Evolutionary conservation across 2,797 vertebrate species (phyloP).

Genomic region (Hippoglossus hippoglossus): DNA sequence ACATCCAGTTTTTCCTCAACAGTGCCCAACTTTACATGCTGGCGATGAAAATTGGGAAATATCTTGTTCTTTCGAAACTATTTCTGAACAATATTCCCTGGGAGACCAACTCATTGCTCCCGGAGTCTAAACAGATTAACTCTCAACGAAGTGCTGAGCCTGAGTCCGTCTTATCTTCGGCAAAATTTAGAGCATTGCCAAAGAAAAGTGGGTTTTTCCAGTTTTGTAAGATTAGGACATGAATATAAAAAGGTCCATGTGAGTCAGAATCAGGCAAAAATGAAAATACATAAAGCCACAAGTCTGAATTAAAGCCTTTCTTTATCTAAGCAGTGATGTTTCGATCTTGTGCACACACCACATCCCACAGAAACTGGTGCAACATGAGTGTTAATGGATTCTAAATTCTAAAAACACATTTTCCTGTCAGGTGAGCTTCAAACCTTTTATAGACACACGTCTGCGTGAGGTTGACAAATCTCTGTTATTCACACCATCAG

Average conservation of each 20-base stretch:
- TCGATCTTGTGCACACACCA: too few relatives aligned
- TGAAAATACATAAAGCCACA: neutral
- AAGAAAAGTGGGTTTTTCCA: conserved; percentile 11
- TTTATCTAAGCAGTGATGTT: neutral
- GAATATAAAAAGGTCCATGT: neutral
- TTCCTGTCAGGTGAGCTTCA: too few relatives aligned
- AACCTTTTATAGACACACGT: neutral
- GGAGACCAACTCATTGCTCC: conserved; percentile 21
- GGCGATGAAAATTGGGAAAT: conserved; percentile 23
- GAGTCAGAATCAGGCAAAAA: neutral
- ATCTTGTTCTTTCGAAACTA: conserved; percentile 26
- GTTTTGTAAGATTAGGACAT: conserved; percentile 19
- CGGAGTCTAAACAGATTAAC: conserved; percentile 21
- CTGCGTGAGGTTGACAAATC: conserved; percentile 17
- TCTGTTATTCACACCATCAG: conserved; percentile 33
- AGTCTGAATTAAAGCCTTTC: neutral
- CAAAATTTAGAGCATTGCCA: conserved; percentile 14
- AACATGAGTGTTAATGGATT: neutral
- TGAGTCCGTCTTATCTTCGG: neutral
- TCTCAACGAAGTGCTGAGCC: conserved; percentile 18
- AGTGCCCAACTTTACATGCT: conserved; percentile 3
- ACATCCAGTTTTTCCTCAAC: neutral
- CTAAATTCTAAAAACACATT: too few relatives aligned
- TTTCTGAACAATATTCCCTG: conserved; percentile 37
- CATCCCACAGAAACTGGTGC: too few relatives aligned